Evolutionary conservation across 2,797 vertebrate species (phyloP).

Genomic region (Zalophus californianus): DNA sequence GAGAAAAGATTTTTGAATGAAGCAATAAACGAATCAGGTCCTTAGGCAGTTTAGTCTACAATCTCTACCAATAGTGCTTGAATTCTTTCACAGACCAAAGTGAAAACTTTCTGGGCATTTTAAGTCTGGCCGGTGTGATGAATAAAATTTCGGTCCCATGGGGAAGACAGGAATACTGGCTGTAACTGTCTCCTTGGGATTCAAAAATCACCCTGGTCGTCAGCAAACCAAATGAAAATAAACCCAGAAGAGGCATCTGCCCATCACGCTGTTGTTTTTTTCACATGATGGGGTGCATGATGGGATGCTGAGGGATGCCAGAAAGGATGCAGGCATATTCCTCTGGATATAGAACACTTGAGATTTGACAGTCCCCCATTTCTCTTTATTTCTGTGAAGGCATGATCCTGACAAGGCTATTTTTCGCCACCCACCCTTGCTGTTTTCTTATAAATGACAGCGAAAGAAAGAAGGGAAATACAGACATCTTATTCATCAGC

Average conservation of each 20-base stretch:
- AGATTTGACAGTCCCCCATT: conserved; percentile 87
- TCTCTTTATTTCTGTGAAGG: conserved; percentile 88
- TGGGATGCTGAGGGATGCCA: conserved; percentile 78
- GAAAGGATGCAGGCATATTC: conserved; percentile 84
- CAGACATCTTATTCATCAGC: conserved; percentile 86
- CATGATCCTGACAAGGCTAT: conserved; percentile 85
- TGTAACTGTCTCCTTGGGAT: neutral
- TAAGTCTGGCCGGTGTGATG: neutral
- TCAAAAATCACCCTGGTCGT: conserved; percentile 23
- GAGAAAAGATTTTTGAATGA: neutral
- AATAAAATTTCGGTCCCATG: neutral
- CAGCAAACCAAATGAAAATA: conserved; percentile 62
- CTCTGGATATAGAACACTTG: conserved; percentile 85
- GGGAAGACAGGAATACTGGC: neutral
- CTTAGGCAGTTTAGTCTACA: neutral
- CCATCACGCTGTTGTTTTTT: neutral
- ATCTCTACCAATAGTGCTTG: neutral
- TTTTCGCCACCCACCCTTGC: conserved; percentile 86
- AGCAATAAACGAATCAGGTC: neutral
- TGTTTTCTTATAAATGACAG: conserved; percentile 87
- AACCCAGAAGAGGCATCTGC: conserved; percentile 38
- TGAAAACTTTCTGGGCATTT: conserved; percentile 6
- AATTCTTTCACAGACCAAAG: neutral
- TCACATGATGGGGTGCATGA: conserved; percentile 43
- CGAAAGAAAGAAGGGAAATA: conserved; percentile 78